Evolutionary conservation across 1,140 invertebrate genomes (phyloP).

Genomic region (Cataglyphis hispanica): DNA sequence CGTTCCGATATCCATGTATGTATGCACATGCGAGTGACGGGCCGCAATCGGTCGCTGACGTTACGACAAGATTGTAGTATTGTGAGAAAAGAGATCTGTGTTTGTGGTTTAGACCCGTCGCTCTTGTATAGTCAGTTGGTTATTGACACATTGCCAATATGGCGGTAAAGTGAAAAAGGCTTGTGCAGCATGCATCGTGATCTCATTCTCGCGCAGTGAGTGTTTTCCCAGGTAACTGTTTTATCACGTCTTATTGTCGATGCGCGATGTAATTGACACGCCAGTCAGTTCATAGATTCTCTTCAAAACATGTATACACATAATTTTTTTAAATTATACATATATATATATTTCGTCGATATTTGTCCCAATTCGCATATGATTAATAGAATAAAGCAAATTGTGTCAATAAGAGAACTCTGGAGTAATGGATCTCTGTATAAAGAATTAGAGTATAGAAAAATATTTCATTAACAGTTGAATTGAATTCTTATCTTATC

Average conservation of each 20-base stretch:
- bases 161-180: conserved; percentile 68
- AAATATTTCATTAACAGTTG: neutral
- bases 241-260: neutral
- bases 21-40: conserved; percentile 11
- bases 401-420: conserved; percentile 7
- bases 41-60: neutral
- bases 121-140: conserved; percentile 37
- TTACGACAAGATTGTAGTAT: too few relatives aligned
- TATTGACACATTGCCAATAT: conserved; percentile 75
- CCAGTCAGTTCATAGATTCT: neutral
- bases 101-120: neutral
- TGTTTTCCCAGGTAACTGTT: conserved; percentile 54
- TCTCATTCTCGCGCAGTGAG: conserved; percentile 54
- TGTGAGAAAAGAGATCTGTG: neutral
- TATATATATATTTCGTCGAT: neutral
- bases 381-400: neutral
- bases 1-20: conserved; percentile 41
- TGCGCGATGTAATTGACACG: neutral
- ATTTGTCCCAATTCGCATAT: neutral
- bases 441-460: neutral
- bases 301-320: too few relatives aligned
- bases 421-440: neutral
- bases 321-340: too few relatives aligned
- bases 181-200: conserved; percentile 54
- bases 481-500: neutral